These are phyloP conservation scores for Mesocentrotus franciscanus DNA, from an alignment of 53 echinoderm and acorn worm genomes.

Conservation along the genomic window DNA sequence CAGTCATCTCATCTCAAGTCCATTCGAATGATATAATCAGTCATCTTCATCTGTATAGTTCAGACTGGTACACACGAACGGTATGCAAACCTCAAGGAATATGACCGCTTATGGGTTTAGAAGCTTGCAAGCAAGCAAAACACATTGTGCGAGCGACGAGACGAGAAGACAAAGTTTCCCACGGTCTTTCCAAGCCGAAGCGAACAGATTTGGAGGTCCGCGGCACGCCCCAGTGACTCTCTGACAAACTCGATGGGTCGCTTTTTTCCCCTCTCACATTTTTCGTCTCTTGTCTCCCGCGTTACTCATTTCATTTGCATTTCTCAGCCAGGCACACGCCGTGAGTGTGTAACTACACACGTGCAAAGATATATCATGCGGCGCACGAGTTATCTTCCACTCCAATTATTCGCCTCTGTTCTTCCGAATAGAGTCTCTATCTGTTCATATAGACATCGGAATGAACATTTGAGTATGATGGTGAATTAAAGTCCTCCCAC, in stretches of 20 bases:
- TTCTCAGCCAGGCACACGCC: neutral
- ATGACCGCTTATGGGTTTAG: neutral
- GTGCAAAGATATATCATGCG: neutral
- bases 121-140: neutral
- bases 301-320: conserved; percentile 42
- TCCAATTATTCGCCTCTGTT: neutral
- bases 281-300: conserved; percentile 11
- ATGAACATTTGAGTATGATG: neutral
- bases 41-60: neutral
- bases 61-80: neutral
- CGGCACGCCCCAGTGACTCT: conserved; percentile 56
- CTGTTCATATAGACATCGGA: neutral
- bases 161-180: conserved; percentile 46
- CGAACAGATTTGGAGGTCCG: conserved; percentile 25
- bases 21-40: neutral
- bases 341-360: neutral
- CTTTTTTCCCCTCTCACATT: conserved; percentile 10
- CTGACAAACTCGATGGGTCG: conserved; percentile 33
- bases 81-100: neutral
- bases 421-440: neutral
- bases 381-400: neutral
- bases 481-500: neutral
- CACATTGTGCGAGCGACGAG: neutral
- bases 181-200: conserved; percentile 32
- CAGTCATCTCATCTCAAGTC: neutral